Base-by-base conservation (phyloP, 2,888 invertebrate species). In the Unio delphinus region DNA sequence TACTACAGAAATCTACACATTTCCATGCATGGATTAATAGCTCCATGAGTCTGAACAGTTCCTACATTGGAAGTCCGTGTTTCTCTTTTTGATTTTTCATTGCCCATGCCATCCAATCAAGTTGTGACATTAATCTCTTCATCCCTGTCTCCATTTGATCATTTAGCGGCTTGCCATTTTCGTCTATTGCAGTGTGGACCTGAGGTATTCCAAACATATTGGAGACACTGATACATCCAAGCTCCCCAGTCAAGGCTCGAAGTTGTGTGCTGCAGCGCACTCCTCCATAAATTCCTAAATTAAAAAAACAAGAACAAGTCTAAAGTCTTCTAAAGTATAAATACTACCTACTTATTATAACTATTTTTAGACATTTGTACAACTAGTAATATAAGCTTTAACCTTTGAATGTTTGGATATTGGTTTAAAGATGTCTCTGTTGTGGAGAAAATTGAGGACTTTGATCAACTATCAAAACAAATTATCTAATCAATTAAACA, bases 21-120 rank as follows among this genome's bases (percentile, higher is more conserved):
- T 45, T 45, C 45, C 45, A 45, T 45, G 15, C 45, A 11, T 45
- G 45, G 45, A 45, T 45, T 45, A 0, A 15, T 45, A 45, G 45
- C 45, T 45, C 15, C 11, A 45, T 15, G 15, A 45, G 45, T 30
- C 18, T 56, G 6, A 55, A 17, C 26, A 57, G 8, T 30, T 23
- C 45, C n/a, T 69, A 69, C 20, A 64, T 56, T 26, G 80, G 80
- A 34, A 72, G n/a, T 18, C 80, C 80, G 55, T 65, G 59, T 26
- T 63, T 70, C 2, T 80, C 75, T 30, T 82, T 68, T 60, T 82
- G 81, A 64, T 82, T 80, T 67, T 87, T 89, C 72, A 91, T 78
- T 5, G 90, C 90, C 18, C 69, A 68, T 0, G 90, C 88, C 71
- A 88, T 88, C 91, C 91, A 91, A 58, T 87, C 87, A 18, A 91